These are phyloP conservation scores for Psittacus erithacus DNA, from an alignment of 2,113 vertebrate species.

Conservation along the genomic window DNA sequence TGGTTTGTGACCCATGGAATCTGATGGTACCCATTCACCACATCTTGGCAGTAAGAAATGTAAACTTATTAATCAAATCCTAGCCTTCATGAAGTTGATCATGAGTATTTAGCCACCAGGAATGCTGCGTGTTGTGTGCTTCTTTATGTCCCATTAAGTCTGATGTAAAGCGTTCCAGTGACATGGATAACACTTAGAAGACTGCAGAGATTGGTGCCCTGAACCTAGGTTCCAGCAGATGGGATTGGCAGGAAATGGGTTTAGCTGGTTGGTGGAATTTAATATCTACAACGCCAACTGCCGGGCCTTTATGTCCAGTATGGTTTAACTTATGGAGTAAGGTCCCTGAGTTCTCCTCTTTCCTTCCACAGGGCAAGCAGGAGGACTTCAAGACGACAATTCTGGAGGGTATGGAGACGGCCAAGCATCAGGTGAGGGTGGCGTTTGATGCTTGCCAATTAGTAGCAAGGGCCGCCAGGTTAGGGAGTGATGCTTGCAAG, in stretches of 20 bases:
- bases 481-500: constrained; percentile 79
- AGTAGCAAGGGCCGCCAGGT: constrained; percentile 77
- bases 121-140: constrained; percentile 45
- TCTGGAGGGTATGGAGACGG: constrained; percentile 87
- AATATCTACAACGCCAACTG: constrained; percentile 75
- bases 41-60: constrained; percentile 5
- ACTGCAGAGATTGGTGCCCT: constrained; percentile 43
- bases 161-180: constrained; percentile 64
- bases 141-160: constrained; percentile 52
- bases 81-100: constrained; percentile 13
- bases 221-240: constrained; percentile 66
- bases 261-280: constrained; percentile 77
- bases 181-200: constrained; percentile 61
- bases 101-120: constrained; percentile 53
- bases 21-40: neutral
- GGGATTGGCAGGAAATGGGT: constrained; percentile 68
- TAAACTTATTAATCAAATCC: neutral
- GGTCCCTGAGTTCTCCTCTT: constrained; percentile 88
- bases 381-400: constrained; percentile 87
- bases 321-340: constrained; percentile 82
- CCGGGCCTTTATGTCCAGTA: constrained; percentile 78
- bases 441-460: constrained; percentile 83
- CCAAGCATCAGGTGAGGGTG: constrained; percentile 88
- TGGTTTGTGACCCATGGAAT: neutral
- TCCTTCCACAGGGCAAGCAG: constrained; percentile 88